These are phyloP conservation scores for Diplosoma virens DNA, from an alignment of 23 tunicate genomes.

Conservation along the genomic window DNA sequence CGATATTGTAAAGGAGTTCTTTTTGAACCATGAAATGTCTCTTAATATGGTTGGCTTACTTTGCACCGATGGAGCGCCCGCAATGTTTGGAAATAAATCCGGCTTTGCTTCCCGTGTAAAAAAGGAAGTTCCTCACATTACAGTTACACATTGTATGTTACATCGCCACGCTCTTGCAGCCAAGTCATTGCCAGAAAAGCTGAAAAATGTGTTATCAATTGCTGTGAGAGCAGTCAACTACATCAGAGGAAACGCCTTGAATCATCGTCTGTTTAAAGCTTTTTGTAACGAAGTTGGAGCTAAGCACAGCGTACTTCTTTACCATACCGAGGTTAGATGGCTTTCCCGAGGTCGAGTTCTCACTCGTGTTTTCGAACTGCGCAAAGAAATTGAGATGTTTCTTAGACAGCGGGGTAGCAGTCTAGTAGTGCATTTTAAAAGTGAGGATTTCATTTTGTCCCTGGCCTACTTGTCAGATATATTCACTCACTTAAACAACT, in stretches of 20 bases:
- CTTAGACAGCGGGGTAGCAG: conserved; percentile 16
- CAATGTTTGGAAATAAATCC: conserved; percentile 35
- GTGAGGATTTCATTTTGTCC: conserved; percentile 27
- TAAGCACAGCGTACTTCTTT: conserved; percentile 31
- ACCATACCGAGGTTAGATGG: conserved; percentile 23
- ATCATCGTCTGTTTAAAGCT: conserved; percentile 28
- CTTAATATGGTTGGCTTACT: conserved; percentile 16
- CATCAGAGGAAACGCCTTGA: conserved; percentile 22
- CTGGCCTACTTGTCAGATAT: conserved; percentile 39
- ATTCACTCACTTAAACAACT: conserved; percentile 36
- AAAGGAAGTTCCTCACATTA: conserved; percentile 12
- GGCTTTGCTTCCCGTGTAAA: conserved; percentile 15
- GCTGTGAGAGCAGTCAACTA: conserved; percentile 22
- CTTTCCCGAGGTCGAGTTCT: conserved; percentile 34
- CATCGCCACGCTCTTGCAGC: conserved; percentile 27
- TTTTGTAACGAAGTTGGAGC: conserved; percentile 28
- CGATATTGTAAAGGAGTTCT: conserved; percentile 19
- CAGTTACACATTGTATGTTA: conserved; percentile 15
- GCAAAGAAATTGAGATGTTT: conserved; percentile 36
- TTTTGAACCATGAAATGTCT: conserved; percentile 22
- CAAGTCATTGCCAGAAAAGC: conserved; percentile 23
- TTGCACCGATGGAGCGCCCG: conserved; percentile 35
- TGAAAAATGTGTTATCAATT: conserved; percentile 23
- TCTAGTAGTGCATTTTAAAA: conserved; percentile 31
- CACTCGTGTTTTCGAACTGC: conserved; percentile 38